phyloP scores from a whole-genome alignment of 2,888 invertebrate species.

The Volucella bombylans region DNA sequence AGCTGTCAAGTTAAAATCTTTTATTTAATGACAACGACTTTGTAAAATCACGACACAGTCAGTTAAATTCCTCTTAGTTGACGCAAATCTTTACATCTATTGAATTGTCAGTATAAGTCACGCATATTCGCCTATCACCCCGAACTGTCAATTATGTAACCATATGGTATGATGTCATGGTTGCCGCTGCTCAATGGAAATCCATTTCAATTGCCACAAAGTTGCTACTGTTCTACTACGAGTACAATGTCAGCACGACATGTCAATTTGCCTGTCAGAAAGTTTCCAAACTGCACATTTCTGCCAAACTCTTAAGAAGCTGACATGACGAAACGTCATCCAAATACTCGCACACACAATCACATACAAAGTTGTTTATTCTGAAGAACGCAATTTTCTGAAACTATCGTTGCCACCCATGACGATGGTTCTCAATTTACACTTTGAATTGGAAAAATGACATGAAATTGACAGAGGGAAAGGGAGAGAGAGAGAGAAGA shows the following conservation, averaged over 20 bases:
- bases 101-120: background rate
- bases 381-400: constrained; percentile 33
- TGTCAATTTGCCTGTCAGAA: constrained; percentile 39
- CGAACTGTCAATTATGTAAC: constrained; percentile 23
- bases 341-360: background rate
- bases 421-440: constrained; percentile 56
- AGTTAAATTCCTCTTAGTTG: no score
- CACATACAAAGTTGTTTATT: background rate
- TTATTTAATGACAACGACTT: no score
- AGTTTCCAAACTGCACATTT: constrained; percentile 27
- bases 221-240: constrained; percentile 39
- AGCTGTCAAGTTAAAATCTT: no score
- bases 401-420: constrained; percentile 53
- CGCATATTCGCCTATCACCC: background rate
- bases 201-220: constrained; percentile 15
- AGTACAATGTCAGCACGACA: background rate
- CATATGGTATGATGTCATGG: constrained; percentile 2
- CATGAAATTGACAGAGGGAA: background rate
- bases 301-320: constrained; percentile 14
- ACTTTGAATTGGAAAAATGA: constrained; percentile 6
- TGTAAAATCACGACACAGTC: no score
- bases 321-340: constrained; percentile 3
- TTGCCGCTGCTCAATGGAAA: constrained; percentile 8
- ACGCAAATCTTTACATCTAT: no score
- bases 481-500: background rate